Percentiles rank a stretch among this genome's conserved stretches.
Conservation (phyloP, 2,888 invertebrate genomes). For the Rugalucina vietnamica region DNA sequence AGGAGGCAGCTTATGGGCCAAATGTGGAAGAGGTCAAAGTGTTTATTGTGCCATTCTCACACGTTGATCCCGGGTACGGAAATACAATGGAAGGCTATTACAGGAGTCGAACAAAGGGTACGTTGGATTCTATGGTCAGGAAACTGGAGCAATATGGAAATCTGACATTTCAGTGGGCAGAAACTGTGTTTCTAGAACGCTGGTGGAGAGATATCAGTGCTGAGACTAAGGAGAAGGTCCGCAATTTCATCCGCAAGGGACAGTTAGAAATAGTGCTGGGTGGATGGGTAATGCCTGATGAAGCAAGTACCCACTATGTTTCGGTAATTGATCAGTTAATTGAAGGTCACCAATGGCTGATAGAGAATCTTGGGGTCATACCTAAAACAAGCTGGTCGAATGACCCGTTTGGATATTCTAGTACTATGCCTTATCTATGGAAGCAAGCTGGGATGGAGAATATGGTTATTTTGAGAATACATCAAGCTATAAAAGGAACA, state of each 20-base stretch:
- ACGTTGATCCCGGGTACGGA: constrained; percentile 99
- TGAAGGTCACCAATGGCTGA: constrained; percentile 83
- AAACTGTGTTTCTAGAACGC: constrained; percentile 81
- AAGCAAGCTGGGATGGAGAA: constrained; percentile 80
- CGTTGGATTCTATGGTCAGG: constrained; percentile 91
- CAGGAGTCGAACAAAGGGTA: constrained; percentile 90
- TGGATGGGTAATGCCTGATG: constrained; percentile 83
- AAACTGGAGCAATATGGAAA: constrained; percentile 93
- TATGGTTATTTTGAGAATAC: constrained; percentile 82
- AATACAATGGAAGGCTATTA: constrained; percentile 98
- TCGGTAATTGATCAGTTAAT: constrained; percentile 82
- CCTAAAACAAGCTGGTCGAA: constrained; percentile 83
- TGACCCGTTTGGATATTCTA: constrained; percentile 83
- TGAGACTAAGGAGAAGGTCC: constrained; percentile 67
- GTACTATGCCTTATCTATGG: constrained; percentile 81
- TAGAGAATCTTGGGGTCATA: constrained; percentile 85
- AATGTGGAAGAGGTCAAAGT: constrained; percentile 69
- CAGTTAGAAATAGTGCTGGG: constrained; percentile 82
- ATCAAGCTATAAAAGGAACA: constrained; percentile 92
- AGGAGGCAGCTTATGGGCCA: constrained; percentile 58
- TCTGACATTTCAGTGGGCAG: constrained; percentile 84
- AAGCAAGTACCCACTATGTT: constrained; percentile 81
- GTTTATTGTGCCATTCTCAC: constrained; percentile 95
- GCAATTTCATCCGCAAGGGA: constrained; percentile 74
- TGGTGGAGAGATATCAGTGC: constrained; percentile 82